Percentiles rank a stretch among this genome's conserved stretches.
These are phyloP conservation scores for Mizuhopecten yessoensis DNA, from an alignment of 1,140 invertebrate species.

Conservation along the genomic window DNA sequence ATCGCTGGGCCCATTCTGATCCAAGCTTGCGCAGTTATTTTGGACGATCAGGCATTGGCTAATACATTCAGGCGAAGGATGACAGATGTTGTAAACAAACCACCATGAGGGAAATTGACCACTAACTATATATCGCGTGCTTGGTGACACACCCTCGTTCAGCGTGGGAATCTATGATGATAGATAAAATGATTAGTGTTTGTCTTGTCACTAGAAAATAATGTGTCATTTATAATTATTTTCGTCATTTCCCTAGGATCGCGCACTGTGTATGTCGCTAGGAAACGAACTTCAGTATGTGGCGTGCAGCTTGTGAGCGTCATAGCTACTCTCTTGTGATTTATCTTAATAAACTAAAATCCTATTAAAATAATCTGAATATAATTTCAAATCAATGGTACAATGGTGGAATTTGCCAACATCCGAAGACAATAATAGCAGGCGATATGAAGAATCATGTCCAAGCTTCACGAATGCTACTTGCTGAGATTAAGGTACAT, in stretches of 20 bases:
- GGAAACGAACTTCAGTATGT: not conserved
- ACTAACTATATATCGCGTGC: not conserved
- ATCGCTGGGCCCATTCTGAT: not conserved
- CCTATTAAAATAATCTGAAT: not conserved
- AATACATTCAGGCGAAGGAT: not conserved
- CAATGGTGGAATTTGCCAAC: not conserved
- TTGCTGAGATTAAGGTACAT: too few relatives aligned
- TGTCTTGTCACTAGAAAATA: not conserved
- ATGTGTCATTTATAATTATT: not conserved
- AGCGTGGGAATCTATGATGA: not conserved
- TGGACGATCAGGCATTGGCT: not conserved
- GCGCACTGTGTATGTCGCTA: not conserved
- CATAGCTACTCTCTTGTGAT: not conserved
- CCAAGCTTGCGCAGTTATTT: not conserved
- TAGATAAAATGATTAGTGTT: not conserved
- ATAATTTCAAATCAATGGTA: not conserved
- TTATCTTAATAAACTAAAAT: not conserved
- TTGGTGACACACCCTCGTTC: not conserved
- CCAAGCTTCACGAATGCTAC: too few relatives aligned
- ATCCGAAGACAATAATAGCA: too few relatives aligned
- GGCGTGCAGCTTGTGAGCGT: not conserved
- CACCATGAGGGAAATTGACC: not conserved
- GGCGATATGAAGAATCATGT: too few relatives aligned
- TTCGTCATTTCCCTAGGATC: not conserved
- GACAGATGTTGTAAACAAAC: constrained; percentile 7